These are phyloP conservation scores for Micronisus gabar DNA, from an alignment of 2,113 vertebrate species.

Conservation along the genomic window DNA sequence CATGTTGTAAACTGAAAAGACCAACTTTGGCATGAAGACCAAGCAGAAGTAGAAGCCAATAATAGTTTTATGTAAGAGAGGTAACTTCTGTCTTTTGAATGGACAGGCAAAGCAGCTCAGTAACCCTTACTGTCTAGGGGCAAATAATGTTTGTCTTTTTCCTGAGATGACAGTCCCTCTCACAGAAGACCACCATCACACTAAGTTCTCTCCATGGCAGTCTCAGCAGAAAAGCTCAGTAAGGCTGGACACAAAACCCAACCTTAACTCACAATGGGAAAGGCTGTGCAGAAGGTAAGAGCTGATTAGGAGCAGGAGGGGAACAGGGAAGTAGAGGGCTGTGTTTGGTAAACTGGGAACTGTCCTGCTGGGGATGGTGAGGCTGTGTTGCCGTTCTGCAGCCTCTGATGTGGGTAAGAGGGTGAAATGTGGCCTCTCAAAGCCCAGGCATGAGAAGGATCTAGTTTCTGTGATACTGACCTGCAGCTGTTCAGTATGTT, in stretches of 20 bases:
- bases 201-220: not conserved
- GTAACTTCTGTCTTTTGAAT: not conserved
- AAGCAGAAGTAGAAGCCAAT: not conserved
- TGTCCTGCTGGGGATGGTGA: not conserved
- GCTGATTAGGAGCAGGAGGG: not conserved
- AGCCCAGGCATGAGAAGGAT: not conserved
- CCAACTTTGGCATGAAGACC: not conserved
- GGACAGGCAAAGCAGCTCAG: not conserved
- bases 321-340: not conserved
- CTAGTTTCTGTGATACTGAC: not conserved
- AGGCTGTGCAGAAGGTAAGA: not conserved
- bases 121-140: not conserved
- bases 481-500: not conserved
- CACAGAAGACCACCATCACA: not conserved
- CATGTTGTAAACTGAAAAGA: not conserved
- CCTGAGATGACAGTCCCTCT: fast-evolving
- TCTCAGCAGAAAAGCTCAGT: not conserved
- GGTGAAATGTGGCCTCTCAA: not conserved
- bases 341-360: not conserved
- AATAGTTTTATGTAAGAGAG: not conserved
- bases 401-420: fast-evolving
- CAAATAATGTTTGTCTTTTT: not conserved
- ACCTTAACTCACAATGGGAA: not conserved
- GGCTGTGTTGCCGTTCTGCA: not conserved
- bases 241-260: not conserved